Percentiles rank a stretch among this genome's conserved stretches.
Evolutionary conservation across 37 sponge, comb jelly and placozoan species (phyloP).

Genomic region (Spongilla lacustris): DNA sequence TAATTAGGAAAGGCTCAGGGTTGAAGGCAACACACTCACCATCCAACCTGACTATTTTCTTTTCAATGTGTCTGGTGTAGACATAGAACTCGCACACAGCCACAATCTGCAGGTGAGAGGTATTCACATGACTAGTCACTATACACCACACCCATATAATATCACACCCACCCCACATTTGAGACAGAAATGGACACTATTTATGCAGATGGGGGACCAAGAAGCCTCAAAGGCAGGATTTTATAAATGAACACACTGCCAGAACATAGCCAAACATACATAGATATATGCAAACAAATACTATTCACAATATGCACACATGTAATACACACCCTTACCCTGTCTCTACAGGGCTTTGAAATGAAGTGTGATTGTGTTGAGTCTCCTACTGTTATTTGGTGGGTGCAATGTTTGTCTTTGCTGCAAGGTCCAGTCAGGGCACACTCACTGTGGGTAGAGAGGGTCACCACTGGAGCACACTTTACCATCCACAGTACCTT

Average conservation of each 20-base stretch:
- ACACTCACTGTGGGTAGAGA: conserved; percentile 18
- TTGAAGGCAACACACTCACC: conserved; percentile 26
- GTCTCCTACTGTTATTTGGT: conserved; percentile 34
- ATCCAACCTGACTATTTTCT: conserved; percentile 61
- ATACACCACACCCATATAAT: not conserved
- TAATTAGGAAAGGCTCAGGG: too few species aligned
- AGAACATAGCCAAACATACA: not conserved
- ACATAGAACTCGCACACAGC: conserved; percentile 72
- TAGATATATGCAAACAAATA: conserved; percentile 5
- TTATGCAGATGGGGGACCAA: too few species aligned
- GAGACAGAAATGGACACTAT: not conserved
- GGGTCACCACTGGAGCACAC: not conserved
- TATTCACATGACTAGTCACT: not conserved
- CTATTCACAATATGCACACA: not conserved
- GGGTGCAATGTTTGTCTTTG: conserved; percentile 27
- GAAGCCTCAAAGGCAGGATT: too few species aligned
- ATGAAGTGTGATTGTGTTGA: conserved; percentile 51
- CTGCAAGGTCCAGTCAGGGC: conserved; percentile 33
- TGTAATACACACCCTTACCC: conserved; percentile 22
- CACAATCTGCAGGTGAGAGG: conserved; percentile 37
- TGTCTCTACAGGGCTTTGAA: conserved; percentile 62
- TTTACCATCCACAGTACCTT: not conserved
- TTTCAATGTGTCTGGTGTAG: conserved; percentile 65
- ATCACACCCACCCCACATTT: not conserved
- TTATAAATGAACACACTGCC: too few species aligned